phyloP scores from a whole-genome alignment of 2,113 vertebrate genomes.

The Acrocephalus arundinaceus region DNA sequence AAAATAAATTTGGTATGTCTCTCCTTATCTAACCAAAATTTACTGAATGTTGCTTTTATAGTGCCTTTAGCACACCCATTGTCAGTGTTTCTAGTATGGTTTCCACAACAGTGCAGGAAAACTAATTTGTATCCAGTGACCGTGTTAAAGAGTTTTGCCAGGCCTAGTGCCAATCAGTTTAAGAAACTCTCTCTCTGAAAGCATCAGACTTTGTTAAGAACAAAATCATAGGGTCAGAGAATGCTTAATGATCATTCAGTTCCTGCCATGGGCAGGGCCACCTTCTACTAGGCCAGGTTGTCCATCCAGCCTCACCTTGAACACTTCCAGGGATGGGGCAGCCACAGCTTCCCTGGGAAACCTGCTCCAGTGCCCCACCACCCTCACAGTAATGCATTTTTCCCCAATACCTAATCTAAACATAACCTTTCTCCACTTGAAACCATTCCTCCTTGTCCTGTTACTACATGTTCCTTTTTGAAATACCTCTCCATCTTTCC shows the following conservation, averaged over 20 bases:
- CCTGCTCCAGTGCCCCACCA: background rate
- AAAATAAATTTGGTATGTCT: background rate
- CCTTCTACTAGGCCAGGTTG: background rate
- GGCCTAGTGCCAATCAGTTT: background rate
- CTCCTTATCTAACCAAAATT: slow-evolving; percentile 30
- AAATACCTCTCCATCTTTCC: background rate
- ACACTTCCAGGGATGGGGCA: background rate
- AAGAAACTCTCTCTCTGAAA: slow-evolving; percentile 5
- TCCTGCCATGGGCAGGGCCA: background rate
- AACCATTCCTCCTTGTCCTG: background rate
- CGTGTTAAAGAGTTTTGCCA: slow-evolving; percentile 19
- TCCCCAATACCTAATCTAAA: background rate
- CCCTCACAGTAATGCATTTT: background rate
- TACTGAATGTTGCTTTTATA: background rate
- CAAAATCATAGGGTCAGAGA: background rate
- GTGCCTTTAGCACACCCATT: background rate
- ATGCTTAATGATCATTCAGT: background rate
- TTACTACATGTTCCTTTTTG: background rate
- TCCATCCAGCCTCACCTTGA: background rate
- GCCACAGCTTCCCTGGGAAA: background rate
- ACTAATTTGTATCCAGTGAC: slow-evolving; percentile 14
- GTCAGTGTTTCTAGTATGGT: slow-evolving; percentile 19
- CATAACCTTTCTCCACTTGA: background rate
- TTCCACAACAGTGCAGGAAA: slow-evolving; percentile 58
- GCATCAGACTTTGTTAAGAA: background rate